These are phyloP conservation scores for Podarcis siculus DNA, from an alignment of 2,797 vertebrate species.

Conservation along the genomic window DNA sequence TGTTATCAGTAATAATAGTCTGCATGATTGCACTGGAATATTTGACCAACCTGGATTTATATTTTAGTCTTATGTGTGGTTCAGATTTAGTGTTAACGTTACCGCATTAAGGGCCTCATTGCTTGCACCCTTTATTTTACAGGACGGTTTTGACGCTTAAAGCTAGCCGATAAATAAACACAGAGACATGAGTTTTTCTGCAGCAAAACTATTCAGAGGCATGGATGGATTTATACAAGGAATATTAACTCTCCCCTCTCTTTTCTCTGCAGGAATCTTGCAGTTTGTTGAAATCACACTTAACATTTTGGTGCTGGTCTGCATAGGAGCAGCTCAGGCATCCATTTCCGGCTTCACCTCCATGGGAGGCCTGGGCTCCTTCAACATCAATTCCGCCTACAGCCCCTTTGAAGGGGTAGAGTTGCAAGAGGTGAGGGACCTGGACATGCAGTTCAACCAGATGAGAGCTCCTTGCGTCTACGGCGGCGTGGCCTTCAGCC, in stretches of 20 bases:
- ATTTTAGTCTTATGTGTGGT: no score
- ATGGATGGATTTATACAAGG: background rate
- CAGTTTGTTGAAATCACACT: slow-evolving; percentile 83
- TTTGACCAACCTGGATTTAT: background rate
- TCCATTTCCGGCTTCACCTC: slow-evolving; percentile 82
- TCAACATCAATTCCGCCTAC: slow-evolving; percentile 78
- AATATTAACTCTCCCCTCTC: background rate
- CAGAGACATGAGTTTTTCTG: background rate
- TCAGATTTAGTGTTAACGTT: background rate
- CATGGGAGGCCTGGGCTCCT: slow-evolving; percentile 75
- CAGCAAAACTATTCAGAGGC: background rate
- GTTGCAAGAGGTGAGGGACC: slow-evolving; percentile 82
- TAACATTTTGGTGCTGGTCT: slow-evolving; percentile 88
- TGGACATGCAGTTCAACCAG: slow-evolving; percentile 89
- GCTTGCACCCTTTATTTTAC: background rate
- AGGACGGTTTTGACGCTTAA: background rate
- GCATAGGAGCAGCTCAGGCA: slow-evolving; percentile 83
- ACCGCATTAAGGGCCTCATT: background rate
- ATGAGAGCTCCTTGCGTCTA: slow-evolving; percentile 89
- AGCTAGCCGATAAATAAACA: background rate
- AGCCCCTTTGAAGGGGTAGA: slow-evolving; percentile 87
- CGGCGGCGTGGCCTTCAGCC: slow-evolving; percentile 83
- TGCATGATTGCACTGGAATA: background rate
- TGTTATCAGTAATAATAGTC: background rate
- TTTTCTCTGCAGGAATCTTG: slow-evolving; percentile 80